A percentile compares a stretch with the other conserved stretches of the same genome.
phyloP scores from a whole-genome alignment of 2,113 vertebrate genomes.

The Sterrhoptilus dennistouni region DNA sequence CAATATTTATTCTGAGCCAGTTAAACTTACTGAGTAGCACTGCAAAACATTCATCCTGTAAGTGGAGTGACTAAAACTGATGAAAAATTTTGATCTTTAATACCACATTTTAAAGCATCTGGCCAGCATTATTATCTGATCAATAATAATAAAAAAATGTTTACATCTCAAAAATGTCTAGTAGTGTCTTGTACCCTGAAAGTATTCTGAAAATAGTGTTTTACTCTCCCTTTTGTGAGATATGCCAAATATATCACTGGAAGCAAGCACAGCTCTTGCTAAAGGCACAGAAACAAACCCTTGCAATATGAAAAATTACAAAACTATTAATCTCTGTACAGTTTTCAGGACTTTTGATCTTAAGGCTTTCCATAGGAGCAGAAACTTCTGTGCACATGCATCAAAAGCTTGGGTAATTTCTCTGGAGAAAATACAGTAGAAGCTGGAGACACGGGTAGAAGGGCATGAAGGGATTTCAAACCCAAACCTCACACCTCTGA shows the following conservation, averaged over 20 bases:
- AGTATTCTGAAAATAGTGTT: not conserved
- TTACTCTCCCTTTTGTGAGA: not conserved
- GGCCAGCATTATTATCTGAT: not conserved
- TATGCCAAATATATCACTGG: not conserved
- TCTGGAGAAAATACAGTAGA: not conserved
- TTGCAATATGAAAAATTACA: not conserved
- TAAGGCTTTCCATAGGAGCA: not conserved
- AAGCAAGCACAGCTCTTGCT: not conserved
- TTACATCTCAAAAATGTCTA: not conserved
- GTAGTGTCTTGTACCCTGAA: not conserved
- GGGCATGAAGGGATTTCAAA: not conserved
- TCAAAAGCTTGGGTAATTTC: not conserved
- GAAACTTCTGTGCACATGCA: not conserved
- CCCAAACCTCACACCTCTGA: not conserved
- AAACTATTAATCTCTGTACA: not conserved
- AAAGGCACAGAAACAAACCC: not conserved
- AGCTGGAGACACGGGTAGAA: not conserved
- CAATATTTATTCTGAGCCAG: not conserved
- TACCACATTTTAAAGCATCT: not conserved
- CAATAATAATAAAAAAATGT: not conserved
- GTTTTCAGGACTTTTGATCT: not conserved
- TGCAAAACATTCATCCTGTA: not conserved
- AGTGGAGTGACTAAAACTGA: not conserved
- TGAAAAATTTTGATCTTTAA: not conserved
- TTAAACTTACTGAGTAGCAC: not conserved